Conservation (phyloP, 1,140 invertebrate genomes). For the Diabrotica virgifera region DNA sequence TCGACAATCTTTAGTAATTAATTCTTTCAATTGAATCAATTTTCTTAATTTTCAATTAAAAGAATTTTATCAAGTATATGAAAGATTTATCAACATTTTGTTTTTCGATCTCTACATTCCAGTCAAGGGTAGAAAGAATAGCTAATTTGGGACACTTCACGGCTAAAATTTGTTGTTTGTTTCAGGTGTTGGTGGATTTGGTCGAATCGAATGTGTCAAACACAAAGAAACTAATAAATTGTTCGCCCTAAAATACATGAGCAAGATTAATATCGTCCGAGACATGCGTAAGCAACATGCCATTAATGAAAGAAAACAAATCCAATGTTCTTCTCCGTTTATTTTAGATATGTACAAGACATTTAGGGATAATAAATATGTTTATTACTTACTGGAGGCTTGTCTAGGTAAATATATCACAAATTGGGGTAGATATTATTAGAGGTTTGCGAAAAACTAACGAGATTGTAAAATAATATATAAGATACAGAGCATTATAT, state of each 20-base stretch:
- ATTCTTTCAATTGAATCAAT: too few relatives aligned
- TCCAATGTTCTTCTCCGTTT: conserved; percentile 59
- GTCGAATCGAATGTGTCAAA: conserved; percentile 78
- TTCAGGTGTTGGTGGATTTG: conserved; percentile 92
- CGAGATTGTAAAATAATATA: too few relatives aligned
- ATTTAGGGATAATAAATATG: conserved; percentile 90
- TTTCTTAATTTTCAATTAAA: too few relatives aligned
- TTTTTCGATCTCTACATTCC: too few relatives aligned
- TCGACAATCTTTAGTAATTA: too few relatives aligned
- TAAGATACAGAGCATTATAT: too few relatives aligned
- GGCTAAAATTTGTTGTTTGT: conserved; percentile 58
- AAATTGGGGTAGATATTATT: not conserved
- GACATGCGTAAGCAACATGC: conserved; percentile 90
- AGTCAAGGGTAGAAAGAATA: too few relatives aligned
- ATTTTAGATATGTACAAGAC: conserved; percentile 81
- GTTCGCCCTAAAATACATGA: conserved; percentile 89
- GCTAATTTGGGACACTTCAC: too few relatives aligned
- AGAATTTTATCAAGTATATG: too few relatives aligned
- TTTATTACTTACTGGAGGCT: conserved; percentile 96
- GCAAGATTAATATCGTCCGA: conserved; percentile 89
- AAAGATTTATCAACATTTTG: too few relatives aligned
- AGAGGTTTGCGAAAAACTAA: not conserved
- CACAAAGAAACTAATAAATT: conserved; percentile 58
- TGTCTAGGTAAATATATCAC: conserved; percentile 73
- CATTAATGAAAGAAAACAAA: conserved; percentile 87